Percentiles rank a stretch among this genome's conserved stretches.
Conservation (phyloP, 2,113 vertebrate species). For the Climacteris rufus region DNA sequence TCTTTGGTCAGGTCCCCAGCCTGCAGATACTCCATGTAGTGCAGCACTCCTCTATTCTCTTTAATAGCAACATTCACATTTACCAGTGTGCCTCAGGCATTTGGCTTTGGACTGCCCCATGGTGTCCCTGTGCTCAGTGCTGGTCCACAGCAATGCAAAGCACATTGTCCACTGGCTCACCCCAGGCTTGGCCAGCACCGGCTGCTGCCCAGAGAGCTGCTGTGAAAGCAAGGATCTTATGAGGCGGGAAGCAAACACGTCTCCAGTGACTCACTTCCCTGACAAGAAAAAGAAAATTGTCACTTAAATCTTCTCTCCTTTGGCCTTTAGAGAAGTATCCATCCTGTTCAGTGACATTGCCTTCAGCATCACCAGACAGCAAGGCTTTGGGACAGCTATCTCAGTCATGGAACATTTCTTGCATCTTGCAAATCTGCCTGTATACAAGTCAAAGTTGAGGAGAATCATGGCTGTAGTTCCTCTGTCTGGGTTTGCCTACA, state of each 20-base stretch:
- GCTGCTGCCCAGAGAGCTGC: background rate
- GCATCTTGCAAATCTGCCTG: background rate
- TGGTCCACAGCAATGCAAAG: fast-evolving
- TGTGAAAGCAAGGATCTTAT: background rate
- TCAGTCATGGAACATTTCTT: background rate
- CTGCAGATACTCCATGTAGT: background rate
- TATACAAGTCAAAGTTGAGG: background rate
- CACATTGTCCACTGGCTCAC: fast-evolving
- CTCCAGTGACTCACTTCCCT: background rate
- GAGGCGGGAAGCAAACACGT: background rate
- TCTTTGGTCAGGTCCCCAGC: background rate
- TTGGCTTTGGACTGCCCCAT: background rate
- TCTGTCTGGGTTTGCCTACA: background rate
- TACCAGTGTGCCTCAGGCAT: background rate
- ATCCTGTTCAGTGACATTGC: background rate
- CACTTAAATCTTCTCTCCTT: background rate
- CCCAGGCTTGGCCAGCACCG: background rate
- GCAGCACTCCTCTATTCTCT: background rate
- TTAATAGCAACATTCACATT: background rate
- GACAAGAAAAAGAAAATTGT: background rate
- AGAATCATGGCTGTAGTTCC: background rate
- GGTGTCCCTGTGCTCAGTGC: background rate
- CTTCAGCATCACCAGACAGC: background rate
- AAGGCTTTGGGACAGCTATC: background rate
- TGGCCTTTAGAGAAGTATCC: background rate